Evolutionary conservation across 2,797 vertebrate species (phyloP).

Genomic region (Hydrolagus colliei): DNA sequence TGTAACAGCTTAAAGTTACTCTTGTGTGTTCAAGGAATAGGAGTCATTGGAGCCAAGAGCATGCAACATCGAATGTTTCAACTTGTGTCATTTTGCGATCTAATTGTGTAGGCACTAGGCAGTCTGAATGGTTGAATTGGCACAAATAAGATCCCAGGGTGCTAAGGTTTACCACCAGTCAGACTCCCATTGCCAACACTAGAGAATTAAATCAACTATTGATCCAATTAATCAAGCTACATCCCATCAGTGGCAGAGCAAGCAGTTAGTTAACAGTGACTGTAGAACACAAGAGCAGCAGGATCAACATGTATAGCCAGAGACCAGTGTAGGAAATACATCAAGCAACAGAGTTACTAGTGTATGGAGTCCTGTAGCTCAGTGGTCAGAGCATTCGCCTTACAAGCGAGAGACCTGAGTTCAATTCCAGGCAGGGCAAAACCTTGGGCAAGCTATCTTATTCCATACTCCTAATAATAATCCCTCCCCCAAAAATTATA

Average conservation of each 20-base stretch:
- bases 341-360: not conserved
- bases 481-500: no score
- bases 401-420: no score
- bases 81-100: conserved; percentile 33
- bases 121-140: conserved; percentile 30
- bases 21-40: not conserved
- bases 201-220: conserved; percentile 33
- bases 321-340: not conserved
- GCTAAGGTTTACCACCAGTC: not conserved
- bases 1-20: no score
- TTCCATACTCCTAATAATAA: no score
- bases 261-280: not conserved
- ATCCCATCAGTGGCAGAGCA: conserved; percentile 34
- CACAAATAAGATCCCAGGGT: conserved; percentile 32
- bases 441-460: no score
- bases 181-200: conserved; percentile 38
- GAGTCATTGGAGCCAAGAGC: not conserved
- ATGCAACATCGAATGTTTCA: not conserved
- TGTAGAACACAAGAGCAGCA: not conserved
- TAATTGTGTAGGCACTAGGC: conserved; percentile 40
- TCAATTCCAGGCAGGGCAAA: no score
- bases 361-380: no score
- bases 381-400: no score
- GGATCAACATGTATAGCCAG: not conserved
- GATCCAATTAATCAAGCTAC: conserved; percentile 36